Conservation (phyloP, 2,113 vertebrate genomes). For the Apodemus speciosus region DNA sequence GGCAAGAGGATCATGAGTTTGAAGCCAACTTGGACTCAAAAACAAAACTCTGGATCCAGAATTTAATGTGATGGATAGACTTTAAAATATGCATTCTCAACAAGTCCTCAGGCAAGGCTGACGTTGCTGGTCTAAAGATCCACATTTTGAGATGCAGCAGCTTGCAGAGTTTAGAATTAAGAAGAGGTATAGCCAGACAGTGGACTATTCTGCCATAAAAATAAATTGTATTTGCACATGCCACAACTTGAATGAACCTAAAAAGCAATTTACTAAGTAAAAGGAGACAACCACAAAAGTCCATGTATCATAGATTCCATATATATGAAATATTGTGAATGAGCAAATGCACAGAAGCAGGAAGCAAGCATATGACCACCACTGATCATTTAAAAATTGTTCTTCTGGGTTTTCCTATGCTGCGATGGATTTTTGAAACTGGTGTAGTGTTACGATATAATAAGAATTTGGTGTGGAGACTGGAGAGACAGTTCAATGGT, state of each 20-base stretch:
- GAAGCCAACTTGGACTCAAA: not conserved
- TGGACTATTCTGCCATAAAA: not conserved
- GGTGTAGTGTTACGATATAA: not conserved
- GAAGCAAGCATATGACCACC: not conserved
- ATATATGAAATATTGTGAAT: not conserved
- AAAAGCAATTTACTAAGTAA: not conserved
- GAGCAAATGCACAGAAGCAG: not conserved
- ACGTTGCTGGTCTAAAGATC: not conserved
- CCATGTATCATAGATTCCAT: not conserved
- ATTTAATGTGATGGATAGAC: not conserved
- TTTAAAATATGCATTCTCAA: not conserved
- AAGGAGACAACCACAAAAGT: not conserved
- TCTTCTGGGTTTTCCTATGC: not conserved
- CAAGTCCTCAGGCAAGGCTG: not conserved
- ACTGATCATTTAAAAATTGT: not conserved
- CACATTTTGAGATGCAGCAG: not conserved
- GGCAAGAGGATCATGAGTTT: not conserved
- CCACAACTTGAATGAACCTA: not conserved
- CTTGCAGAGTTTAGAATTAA: not conserved
- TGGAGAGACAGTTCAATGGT: not conserved
- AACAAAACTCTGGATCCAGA: not conserved
- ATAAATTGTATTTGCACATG: not conserved
- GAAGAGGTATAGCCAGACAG: not conserved
- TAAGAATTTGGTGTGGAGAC: not conserved
- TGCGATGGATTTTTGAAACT: not conserved